Percentiles rank a stretch among this genome's conserved stretches.
phyloP scores from a whole-genome alignment of 2,888 invertebrate genomes.

The Pheosia gnoma region DNA sequence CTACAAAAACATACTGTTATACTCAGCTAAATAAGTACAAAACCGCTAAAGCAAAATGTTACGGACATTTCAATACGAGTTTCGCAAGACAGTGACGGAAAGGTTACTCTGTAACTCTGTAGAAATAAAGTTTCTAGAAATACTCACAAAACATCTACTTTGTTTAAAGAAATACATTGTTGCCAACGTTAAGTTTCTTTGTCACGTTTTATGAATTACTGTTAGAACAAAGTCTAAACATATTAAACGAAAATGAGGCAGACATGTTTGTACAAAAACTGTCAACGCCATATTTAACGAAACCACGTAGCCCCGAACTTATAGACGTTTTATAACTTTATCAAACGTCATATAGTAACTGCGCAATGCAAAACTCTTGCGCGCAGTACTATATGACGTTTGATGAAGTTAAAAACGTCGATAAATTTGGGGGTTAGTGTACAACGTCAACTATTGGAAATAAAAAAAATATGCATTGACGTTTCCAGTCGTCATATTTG shows the following conservation, averaged over 20 bases:
- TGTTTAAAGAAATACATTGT: neutral
- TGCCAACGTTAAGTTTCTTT: neutral
- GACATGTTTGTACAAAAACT: neutral
- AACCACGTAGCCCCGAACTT: neutral
- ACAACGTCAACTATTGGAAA: too few species aligned
- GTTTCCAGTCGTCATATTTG: constrained; percentile 35
- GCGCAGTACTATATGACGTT: too few species aligned
- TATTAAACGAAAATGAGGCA: neutral
- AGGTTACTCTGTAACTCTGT: constrained; percentile 25
- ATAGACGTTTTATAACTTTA: neutral
- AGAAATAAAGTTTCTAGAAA: constrained; percentile 30
- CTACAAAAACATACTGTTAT: neutral
- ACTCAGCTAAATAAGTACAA: neutral
- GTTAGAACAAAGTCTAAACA: neutral
- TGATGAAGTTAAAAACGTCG: too few species aligned
- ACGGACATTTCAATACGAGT: constrained; percentile 46
- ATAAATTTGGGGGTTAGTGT: too few species aligned
- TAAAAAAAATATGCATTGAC: too few species aligned
- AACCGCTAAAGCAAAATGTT: constrained; percentile 24
- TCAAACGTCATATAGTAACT: too few species aligned
- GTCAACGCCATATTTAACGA: neutral
- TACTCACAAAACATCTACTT: neutral
- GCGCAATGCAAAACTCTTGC: too few species aligned
- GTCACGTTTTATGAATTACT: neutral
- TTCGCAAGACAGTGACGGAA: constrained; percentile 37